Base-by-base conservation (phyloP, 2,888 invertebrate species). In the Calliphora vomitoria region DNA sequence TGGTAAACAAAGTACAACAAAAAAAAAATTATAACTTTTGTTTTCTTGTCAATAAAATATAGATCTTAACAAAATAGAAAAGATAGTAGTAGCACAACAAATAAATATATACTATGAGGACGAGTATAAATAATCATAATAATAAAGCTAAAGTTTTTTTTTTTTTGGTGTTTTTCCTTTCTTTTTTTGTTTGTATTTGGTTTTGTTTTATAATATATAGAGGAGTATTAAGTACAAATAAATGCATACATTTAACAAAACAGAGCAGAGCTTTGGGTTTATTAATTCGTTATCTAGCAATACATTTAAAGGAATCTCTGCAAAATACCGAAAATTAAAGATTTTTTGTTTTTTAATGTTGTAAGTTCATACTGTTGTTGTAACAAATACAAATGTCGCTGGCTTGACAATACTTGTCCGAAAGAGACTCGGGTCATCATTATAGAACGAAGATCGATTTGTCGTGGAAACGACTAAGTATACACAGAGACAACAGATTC, bases 11-110 rank as follows among this genome's bases (percentile, higher is more conserved):
- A 58, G 13, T 55, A 8, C 4, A 38, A 5, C 4, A 25, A 41
- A 44, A 31, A 79, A 47, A 50, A 47, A 58, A 68, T 31, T 15
- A 50, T 5, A 64, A 35, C 20, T 53, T 66, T 71, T 68, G 31
- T 74, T 13, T 72, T 41, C 47, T 50, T 71, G 58, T 80, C 80
- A 80, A 84, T 79, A 85, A 81, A 81, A 85, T 85, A 72, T 31
- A 62, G 50, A 80, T 80, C 80, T 75, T 68, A 85, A 85, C 72
- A 78, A 83, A 18, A 74, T 62, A 25, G 38, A 25, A 62, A 13
- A 71, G 38, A 71, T 69, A 69, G 53, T 55, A 20, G 4, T 58
- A 50, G 18, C 64, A 38, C 50, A 80, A 68, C 50, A 79, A 60
- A 69, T 35, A 31, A 11, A 60, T 68, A n/a, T n/a, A n/a, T n/a